Percentiles rank a stretch among this genome's conserved stretches.
These are phyloP conservation scores for Tiphia femorata DNA, from an alignment of 2,888 invertebrate genomes.

Conservation along the genomic window DNA sequence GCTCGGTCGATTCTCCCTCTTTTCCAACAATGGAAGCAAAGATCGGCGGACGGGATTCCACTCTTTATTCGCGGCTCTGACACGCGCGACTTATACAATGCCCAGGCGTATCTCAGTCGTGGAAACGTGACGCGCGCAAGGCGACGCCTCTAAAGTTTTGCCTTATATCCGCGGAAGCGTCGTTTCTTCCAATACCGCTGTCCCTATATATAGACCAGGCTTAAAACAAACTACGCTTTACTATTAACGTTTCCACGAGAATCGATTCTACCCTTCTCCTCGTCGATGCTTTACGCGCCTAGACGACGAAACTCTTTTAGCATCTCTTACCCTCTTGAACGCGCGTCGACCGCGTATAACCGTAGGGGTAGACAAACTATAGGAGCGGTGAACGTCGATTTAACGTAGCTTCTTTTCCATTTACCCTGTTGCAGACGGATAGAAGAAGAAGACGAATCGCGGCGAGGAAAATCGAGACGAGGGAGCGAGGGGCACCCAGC, in stretches of 20 bases:
- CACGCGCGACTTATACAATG: too few species aligned
- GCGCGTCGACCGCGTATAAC: neutral
- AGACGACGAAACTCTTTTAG: too few species aligned
- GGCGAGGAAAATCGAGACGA: slow-evolving; percentile 61
- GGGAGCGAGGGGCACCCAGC: slow-evolving; percentile 67
- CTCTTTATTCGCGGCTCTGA: neutral
- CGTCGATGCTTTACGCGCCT: neutral
- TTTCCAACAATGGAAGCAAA: neutral
- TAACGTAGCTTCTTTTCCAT: slow-evolving; percentile 1
- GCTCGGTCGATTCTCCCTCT: too few species aligned
- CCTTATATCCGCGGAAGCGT: slow-evolving; percentile 25
- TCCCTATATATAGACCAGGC: slow-evolving; percentile 24
- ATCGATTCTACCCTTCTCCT: slow-evolving; percentile 28
- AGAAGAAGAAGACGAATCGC: slow-evolving; percentile 55
- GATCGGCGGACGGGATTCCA: neutral
- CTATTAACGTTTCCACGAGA: slow-evolving; percentile 21
- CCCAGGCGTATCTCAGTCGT: too few species aligned
- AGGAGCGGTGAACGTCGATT: neutral
- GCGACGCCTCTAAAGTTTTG: neutral
- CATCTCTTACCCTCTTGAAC: too few species aligned
- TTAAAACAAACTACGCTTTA: slow-evolving; percentile 30
- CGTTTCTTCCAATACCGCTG: slow-evolving; percentile 11
- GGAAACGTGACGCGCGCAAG: too few species aligned
- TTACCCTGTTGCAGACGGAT: slow-evolving; percentile 37
- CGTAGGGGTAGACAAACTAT: neutral